Base-by-base conservation (phyloP, 2,888 invertebrate genomes). In the Beris chalybata region DNA sequence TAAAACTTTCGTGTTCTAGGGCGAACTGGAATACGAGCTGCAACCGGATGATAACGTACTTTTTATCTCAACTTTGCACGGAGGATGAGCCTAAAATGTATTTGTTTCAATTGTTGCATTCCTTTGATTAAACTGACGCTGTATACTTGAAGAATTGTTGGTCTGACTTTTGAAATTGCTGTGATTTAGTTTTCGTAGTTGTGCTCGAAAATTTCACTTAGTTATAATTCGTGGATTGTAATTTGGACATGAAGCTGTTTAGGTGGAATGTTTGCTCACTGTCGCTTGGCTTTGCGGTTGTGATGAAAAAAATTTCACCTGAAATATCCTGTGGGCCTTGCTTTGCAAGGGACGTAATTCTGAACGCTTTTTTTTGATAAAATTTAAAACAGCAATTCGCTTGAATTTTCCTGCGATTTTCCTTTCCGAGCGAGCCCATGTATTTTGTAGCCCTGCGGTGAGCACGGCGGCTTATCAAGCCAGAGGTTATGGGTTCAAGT, bases 51-150 rank as follows among this genome's bases (percentile, higher is more conserved):
- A 93, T 75, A 86, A 82, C n/a, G 84, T 93, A 52, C 82, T 89
- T 73, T 93, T 93, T 73, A 92, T 93, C 79, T 93, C 93, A 1
- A 93, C 93, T 0, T 78, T 93, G 47, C 93, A 93, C 75, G 93
- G 93, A 2, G 93, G 92, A 74, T 93, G 82, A 83, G 38, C 1
- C 5, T 38, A 2, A 67, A 29, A 29, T 22, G 9, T 50, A 29
- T 59, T 29, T 11, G n/a, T 71, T 59, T 13, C 48, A n/a, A 48
- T 48, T 48, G 48, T 48, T 13, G 1, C 22, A 22, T 22, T 22
- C 22, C 22, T 22, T 22, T 22, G 22, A 22, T 22, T 38, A 38
- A 38, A 38, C 38, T 38, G 38, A 38, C 9, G 3, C 9, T 38
- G 3, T 3, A 38, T 3, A 38, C 22, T 22, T 22, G 22, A 22